Percentiles rank a stretch among this genome's conserved stretches.
Evolutionary conservation across 2,113 vertebrate genomes (phyloP).

Genomic region (Zootoca vivipara): DNA sequence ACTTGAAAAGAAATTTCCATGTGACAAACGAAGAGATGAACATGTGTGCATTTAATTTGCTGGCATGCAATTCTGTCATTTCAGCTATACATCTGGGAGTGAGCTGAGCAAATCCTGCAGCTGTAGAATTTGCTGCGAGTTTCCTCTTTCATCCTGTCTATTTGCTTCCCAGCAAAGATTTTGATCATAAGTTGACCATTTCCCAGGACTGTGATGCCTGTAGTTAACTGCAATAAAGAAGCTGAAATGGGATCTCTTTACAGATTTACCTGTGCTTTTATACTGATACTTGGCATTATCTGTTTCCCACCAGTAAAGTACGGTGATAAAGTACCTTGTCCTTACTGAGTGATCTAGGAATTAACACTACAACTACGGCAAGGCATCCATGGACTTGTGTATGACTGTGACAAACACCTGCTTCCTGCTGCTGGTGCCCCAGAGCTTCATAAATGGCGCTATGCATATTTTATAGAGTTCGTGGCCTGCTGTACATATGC

Average conservation of each 20-base stretch:
- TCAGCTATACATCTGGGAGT: not conserved
- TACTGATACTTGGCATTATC: not conserved
- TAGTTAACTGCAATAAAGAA: not conserved
- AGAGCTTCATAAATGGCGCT: not conserved
- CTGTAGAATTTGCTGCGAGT: not conserved
- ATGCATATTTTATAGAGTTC: not conserved
- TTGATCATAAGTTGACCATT: not conserved
- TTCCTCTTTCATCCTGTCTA: not conserved
- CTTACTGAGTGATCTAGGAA: not conserved
- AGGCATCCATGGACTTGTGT: not conserved
- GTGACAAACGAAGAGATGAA: not conserved
- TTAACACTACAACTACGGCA: not conserved
- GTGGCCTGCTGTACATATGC: not conserved
- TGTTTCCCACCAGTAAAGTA: not conserved
- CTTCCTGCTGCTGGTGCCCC: not conserved
- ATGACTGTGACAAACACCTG: not conserved
- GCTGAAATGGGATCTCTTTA: not conserved
- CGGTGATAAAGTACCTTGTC: not conserved
- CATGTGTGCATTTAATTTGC: not conserved
- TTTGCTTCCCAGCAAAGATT: not conserved
- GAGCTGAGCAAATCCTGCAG: not conserved
- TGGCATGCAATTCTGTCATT: not conserved
- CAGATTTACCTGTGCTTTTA: not conserved
- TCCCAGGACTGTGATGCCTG: no score
- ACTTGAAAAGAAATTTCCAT: not conserved